These are phyloP conservation scores for Teleogryllus occipitalis DNA, from an alignment of 1,140 invertebrate species.

Conservation along the genomic window DNA sequence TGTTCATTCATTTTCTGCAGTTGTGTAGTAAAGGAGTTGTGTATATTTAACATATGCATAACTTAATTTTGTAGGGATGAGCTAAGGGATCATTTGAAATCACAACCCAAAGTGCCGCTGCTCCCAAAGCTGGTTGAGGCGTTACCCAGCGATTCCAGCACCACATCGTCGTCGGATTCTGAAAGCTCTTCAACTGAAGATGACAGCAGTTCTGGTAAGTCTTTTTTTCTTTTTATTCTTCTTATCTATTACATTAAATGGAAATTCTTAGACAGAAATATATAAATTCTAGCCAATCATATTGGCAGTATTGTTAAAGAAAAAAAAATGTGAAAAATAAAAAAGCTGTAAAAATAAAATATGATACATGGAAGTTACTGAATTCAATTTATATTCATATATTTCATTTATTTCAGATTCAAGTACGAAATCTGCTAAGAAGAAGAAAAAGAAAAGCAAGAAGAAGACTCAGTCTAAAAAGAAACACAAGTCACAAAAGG, in stretches of 20 bases:
- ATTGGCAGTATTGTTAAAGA: too few species aligned
- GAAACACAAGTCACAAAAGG: constrained; percentile 8
- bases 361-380: background rate
- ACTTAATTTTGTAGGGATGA: constrained; percentile 55
- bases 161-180: constrained; percentile 18
- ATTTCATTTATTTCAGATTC: constrained; percentile 10
- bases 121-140: constrained; percentile 27
- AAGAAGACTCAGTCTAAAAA: constrained; percentile 8
- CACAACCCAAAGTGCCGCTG: constrained; percentile 54
- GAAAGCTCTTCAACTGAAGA: background rate
- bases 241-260: background rate
- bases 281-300: background rate
- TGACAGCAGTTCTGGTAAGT: constrained; percentile 12
- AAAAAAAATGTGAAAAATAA: too few species aligned
- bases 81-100: constrained; percentile 81
- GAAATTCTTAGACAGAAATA: background rate
- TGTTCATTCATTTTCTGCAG: too few species aligned
- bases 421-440: constrained; percentile 14
- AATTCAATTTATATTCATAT: background rate
- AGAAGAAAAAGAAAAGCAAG: background rate
- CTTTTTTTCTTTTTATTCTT: background rate
- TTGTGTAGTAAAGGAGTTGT: too few species aligned
- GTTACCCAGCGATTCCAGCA: constrained; percentile 22
- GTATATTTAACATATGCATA: too few species aligned
- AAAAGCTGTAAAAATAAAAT: too few species aligned